Evolutionary conservation across 2,113 vertebrate species (phyloP).

Genomic region (Scomber scombrus): DNA sequence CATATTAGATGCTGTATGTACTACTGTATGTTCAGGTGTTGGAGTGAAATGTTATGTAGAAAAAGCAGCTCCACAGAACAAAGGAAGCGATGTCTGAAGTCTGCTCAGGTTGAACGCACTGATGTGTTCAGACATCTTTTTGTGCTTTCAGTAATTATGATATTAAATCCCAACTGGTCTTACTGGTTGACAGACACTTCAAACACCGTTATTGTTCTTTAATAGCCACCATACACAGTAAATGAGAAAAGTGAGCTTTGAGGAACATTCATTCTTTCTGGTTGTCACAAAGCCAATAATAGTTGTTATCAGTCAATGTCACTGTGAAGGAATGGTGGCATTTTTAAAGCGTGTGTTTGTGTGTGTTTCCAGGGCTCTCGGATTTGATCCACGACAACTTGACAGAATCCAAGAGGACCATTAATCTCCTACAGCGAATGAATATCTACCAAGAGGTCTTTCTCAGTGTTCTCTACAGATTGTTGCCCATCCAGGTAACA

Average conservation of each 20-base stretch:
- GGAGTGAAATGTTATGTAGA: too few relatives aligned
- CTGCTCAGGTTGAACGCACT: conserved; percentile 11
- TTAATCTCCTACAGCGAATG: conserved; percentile 98
- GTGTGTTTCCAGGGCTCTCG: conserved; percentile 88
- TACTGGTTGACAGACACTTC: conserved; percentile 12
- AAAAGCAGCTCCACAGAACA: not conserved
- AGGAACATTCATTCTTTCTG: conserved; percentile 7
- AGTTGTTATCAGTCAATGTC: conserved; percentile 11
- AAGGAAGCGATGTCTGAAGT: not conserved
- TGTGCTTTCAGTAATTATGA: conserved; percentile 19
- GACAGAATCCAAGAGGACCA: conserved; percentile 97
- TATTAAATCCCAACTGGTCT: conserved; percentile 20
- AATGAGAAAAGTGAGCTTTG: conserved; percentile 26
- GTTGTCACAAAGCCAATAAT: conserved; percentile 42
- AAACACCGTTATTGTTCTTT: conserved; percentile 28
- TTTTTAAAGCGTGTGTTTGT: conserved; percentile 37
- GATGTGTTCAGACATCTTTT: not conserved
- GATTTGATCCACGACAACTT: conserved; percentile 96
- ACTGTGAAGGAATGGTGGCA: conserved; percentile 22
- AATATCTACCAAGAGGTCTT: conserved; percentile 99
- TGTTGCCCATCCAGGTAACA: conserved; percentile 92
- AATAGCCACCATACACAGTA: not conserved
- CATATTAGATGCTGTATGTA: too few relatives aligned
- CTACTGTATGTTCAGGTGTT: too few relatives aligned
- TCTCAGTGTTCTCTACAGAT: conserved; percentile 92